Percentiles rank a stretch among this genome's conserved stretches.
These are phyloP conservation scores for Diloba caeruleocephala DNA, from an alignment of 2,888 invertebrate genomes.

Conservation along the genomic window DNA sequence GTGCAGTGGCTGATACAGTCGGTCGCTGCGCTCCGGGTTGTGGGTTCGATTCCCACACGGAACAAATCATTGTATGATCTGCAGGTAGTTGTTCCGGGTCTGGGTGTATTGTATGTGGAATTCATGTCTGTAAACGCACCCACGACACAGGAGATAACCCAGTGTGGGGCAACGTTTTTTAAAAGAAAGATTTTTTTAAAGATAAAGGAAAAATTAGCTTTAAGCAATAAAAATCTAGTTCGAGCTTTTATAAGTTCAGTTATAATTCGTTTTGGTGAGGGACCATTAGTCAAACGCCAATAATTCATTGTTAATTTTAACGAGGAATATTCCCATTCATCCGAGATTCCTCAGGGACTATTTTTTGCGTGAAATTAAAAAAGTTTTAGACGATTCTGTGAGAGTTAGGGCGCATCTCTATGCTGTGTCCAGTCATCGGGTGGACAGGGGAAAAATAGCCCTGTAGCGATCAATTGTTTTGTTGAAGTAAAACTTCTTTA, in stretches of 20 bases:
- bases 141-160: too few species aligned
- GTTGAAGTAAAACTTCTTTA: too few species aligned
- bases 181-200: too few species aligned
- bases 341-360: slow-evolving; percentile 59
- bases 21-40: too few species aligned
- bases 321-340: slow-evolving; percentile 59
- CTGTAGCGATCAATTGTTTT: neutral
- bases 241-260: slow-evolving; percentile 38
- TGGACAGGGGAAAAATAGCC: slow-evolving; percentile 7
- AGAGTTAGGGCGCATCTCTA: slow-evolving; percentile 54
- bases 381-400: slow-evolving; percentile 68
- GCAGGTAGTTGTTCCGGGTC: too few species aligned
- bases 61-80: too few species aligned
- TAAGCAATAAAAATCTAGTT: slow-evolving; percentile 35
- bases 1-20: too few species aligned
- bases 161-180: too few species aligned
- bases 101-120: too few species aligned
- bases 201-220: too few species aligned
- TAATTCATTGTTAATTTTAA: slow-evolving; percentile 79
- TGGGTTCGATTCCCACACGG: too few species aligned
- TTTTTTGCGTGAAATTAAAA: slow-evolving; percentile 82
- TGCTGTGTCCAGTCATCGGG: slow-evolving; percentile 54
- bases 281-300: slow-evolving; percentile 73
- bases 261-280: slow-evolving; percentile 52
- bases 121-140: too few species aligned